Evolutionary conservation across 2,888 invertebrate genomes (phyloP).

Genomic region (Thumatha senex): DNA sequence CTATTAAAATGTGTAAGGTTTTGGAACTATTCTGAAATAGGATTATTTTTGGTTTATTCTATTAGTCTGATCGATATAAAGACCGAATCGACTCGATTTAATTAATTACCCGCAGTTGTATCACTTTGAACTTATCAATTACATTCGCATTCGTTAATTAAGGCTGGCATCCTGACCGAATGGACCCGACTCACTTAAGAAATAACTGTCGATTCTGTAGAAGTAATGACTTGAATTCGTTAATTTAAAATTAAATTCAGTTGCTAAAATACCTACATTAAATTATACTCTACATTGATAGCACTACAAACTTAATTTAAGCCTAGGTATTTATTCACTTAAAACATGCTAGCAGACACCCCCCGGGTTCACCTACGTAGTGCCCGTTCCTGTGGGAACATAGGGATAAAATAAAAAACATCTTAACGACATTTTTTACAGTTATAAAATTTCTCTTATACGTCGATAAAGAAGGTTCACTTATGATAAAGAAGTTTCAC

Average conservation of each 20-base stretch:
- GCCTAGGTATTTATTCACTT: neutral
- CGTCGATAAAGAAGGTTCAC: too few relatives aligned
- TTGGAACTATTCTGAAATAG: too few relatives aligned
- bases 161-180: constrained; percentile 25
- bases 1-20: neutral
- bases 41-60: too few relatives aligned
- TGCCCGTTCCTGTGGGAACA: too few relatives aligned
- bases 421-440: too few relatives aligned
- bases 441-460: too few relatives aligned
- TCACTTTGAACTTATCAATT: constrained; percentile 27
- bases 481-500: too few relatives aligned
- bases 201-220: constrained; percentile 27
- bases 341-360: too few relatives aligned
- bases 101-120: constrained; percentile 34
- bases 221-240: constrained; percentile 4
- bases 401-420: too few relatives aligned
- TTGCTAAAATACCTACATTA: neutral
- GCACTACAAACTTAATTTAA: neutral
- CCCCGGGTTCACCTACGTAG: too few relatives aligned
- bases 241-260: constrained; percentile 4
- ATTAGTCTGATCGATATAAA: constrained; percentile 1
- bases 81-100: constrained; percentile 8
- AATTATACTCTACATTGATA: neutral
- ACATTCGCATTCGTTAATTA: constrained; percentile 40
- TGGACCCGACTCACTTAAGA: constrained; percentile 21